Conservation (phyloP, 2,797 vertebrate genomes). For the Eidolon dupreanum region DNA sequence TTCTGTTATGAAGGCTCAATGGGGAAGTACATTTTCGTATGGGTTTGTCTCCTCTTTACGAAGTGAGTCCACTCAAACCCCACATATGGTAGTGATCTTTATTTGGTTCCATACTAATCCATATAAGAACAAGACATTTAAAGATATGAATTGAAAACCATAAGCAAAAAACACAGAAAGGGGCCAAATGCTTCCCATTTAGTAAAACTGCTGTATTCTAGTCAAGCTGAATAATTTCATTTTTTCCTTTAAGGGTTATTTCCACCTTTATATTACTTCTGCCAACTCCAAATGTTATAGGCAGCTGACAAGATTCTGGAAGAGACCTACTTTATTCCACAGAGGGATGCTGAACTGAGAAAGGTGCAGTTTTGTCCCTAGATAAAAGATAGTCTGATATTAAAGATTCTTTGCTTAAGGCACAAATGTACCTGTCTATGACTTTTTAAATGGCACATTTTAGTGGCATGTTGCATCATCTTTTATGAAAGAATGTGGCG, state of each 20-base stretch:
- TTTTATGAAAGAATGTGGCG: neutral
- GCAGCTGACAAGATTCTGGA: neutral
- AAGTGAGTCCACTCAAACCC: neutral
- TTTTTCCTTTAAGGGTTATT: neutral
- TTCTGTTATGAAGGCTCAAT: neutral
- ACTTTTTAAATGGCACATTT: conserved; percentile 26
- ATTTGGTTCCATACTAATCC: neutral
- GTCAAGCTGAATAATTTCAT: neutral
- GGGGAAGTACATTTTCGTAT: neutral
- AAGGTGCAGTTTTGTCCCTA: neutral
- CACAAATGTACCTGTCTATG: conserved; percentile 16
- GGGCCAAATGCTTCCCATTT: neutral
- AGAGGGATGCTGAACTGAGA: neutral
- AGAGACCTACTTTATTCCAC: neutral
- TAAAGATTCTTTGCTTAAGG: conserved; percentile 61
- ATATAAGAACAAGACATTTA: neutral
- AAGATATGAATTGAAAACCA: neutral
- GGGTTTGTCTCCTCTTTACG: neutral
- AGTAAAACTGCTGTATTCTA: neutral
- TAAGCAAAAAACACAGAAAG: neutral
- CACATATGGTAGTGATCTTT: neutral
- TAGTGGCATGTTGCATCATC: neutral
- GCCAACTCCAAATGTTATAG: neutral
- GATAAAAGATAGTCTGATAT: conserved; percentile 40
- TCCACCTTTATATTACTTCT: conserved; percentile 9